A percentile compares a stretch with the other conserved stretches of the same genome.
phyloP scores from a whole-genome alignment of 2,113 vertebrate genomes.

The Rhagologus leucostigma region DNA sequence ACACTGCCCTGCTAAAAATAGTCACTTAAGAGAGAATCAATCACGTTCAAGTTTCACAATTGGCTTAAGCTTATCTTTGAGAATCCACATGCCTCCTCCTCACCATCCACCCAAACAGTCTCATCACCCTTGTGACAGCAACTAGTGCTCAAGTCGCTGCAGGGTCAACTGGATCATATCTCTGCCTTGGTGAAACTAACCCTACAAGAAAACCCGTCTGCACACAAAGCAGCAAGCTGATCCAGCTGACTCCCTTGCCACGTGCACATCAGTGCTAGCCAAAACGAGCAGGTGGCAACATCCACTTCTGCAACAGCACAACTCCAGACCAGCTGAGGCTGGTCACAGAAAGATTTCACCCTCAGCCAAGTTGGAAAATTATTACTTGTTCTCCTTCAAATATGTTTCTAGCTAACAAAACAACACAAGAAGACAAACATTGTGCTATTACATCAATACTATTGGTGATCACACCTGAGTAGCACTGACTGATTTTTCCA shows the following conservation, averaged over 20 bases:
- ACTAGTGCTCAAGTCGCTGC: background rate
- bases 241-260: background rate
- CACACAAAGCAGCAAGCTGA: background rate
- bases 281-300: background rate
- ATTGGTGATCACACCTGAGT: background rate
- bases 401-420: background rate
- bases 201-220: background rate
- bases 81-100: accelerated
- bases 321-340: background rate
- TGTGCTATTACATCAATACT: background rate
- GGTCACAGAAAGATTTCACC: background rate
- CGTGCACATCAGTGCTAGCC: accelerated
- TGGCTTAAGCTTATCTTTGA: background rate
- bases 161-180: background rate
- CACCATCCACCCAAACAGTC: background rate
- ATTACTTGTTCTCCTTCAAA: background rate
- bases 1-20: background rate
- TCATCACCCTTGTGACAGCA: background rate
- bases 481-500: background rate
- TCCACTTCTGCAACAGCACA: background rate
- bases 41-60: accelerated
- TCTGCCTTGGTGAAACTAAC: background rate
- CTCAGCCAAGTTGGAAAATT: background rate
- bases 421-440: background rate
- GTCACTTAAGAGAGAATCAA: background rate